A percentile compares a stretch with the other conserved stretches of the same genome.
These are phyloP conservation scores for Axis porcinus DNA, from an alignment of 2,113 vertebrate genomes.

Conservation along the genomic window DNA sequence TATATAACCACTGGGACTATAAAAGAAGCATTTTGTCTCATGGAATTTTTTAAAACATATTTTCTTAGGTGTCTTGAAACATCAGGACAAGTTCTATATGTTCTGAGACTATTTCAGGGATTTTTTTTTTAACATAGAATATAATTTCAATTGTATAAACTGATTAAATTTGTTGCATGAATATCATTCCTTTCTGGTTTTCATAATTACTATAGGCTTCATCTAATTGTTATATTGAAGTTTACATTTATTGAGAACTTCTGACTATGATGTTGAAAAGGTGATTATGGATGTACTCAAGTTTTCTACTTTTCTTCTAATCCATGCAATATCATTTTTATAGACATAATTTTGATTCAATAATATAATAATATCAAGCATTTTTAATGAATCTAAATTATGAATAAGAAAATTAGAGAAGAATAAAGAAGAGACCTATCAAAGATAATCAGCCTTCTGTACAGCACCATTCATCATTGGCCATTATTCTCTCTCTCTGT, in stretches of 20 bases:
- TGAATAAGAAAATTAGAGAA: slow-evolving; percentile 54
- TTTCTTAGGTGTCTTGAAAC: not conserved
- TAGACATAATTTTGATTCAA: slow-evolving; percentile 12
- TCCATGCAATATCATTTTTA: not conserved
- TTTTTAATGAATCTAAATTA: slow-evolving; percentile 49
- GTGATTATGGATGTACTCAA: not conserved
- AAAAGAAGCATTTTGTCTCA: not conserved
- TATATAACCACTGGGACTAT: not conserved
- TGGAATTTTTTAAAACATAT: not conserved
- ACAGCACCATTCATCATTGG: slow-evolving; percentile 33
- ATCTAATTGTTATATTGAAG: not conserved
- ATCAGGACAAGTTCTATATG: not conserved
- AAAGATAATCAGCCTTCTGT: slow-evolving; percentile 38
- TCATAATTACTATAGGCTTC: not conserved
- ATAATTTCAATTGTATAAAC: not conserved
- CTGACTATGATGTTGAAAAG: not conserved
- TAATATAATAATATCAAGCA: not conserved
- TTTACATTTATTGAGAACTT: not conserved
- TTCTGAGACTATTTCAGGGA: not conserved
- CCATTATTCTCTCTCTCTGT: not conserved
- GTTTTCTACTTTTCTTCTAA: not conserved
- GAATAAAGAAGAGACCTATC: slow-evolving; percentile 22
- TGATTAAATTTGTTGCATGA: not conserved
- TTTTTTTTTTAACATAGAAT: not conserved
- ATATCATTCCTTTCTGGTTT: not conserved